These are phyloP conservation scores for Schizothorax lantsangensis DNA, from an alignment of 2,797 vertebrate genomes.

Conservation along the genomic window DNA sequence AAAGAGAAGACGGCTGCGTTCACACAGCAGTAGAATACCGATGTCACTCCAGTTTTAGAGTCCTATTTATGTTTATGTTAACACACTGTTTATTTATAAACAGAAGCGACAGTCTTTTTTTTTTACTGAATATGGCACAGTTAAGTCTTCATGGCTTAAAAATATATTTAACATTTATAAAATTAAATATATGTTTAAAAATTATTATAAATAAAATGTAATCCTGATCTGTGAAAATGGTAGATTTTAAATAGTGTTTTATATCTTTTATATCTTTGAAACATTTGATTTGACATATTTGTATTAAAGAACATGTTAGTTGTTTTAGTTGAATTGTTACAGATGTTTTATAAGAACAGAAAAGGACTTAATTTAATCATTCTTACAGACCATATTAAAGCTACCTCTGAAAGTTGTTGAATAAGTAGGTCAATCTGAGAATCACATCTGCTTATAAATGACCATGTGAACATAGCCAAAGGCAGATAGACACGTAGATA, in stretches of 20 bases:
- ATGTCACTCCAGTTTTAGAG: constrained; percentile 3
- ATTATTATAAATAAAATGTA: too few species aligned
- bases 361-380: background rate
- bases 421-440: background rate
- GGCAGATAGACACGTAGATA: background rate
- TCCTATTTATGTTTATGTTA: background rate
- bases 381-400: background rate
- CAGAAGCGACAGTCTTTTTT: background rate
- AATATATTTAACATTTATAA: background rate
- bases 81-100: background rate
- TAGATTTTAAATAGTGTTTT: too few species aligned
- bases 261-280: too few species aligned
- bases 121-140: background rate
- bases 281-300: background rate
- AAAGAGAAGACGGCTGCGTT: background rate
- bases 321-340: background rate
- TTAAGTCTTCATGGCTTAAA: background rate
- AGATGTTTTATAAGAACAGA: background rate
- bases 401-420: background rate
- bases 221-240: too few species aligned
- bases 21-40: background rate
- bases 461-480: background rate
- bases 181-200: too few species aligned
- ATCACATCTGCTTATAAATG: background rate
- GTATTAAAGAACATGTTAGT: background rate